Percentiles rank a stretch among this genome's conserved stretches.
These are phyloP conservation scores for Eurytoma adleriae DNA, from an alignment of 2,888 invertebrate genomes.

Conservation along the genomic window DNA sequence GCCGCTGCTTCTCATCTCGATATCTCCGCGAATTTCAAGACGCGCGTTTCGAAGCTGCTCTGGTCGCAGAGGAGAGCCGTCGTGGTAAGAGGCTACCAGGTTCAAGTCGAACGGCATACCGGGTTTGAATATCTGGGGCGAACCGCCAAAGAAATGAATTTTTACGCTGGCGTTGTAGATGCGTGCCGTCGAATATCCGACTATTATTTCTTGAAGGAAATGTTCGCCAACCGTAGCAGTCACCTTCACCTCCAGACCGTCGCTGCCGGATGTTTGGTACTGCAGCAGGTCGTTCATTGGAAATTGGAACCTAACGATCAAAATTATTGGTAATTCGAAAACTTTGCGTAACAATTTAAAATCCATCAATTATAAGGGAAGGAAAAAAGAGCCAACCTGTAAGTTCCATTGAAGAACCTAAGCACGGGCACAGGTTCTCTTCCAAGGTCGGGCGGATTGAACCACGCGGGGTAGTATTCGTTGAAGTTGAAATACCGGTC, in stretches of 20 bases:
- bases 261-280: constrained; percentile 80
- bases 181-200: constrained; percentile 91
- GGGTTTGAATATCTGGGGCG: constrained; percentile 96
- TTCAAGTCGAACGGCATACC: constrained; percentile 90
- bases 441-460: constrained; percentile 79
- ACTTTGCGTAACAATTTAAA: neutral
- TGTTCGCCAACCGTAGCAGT: constrained; percentile 92
- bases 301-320: constrained; percentile 83
- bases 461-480: constrained; percentile 90
- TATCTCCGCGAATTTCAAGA: constrained; percentile 82
- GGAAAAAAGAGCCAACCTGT: constrained; percentile 68
- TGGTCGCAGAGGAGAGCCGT: constrained; percentile 87
- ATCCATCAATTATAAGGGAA: neutral
- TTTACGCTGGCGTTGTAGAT: constrained; percentile 92
- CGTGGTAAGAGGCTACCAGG: constrained; percentile 93
- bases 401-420: constrained; percentile 91
- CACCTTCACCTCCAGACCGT: constrained; percentile 89
- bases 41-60: constrained; percentile 82
- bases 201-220: constrained; percentile 89
- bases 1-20: constrained; percentile 81
- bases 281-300: constrained; percentile 87
- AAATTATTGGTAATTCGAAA: neutral
- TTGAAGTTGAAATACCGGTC: constrained; percentile 88
- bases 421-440: constrained; percentile 83
- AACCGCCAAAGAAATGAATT: constrained; percentile 90